These are phyloP conservation scores for Aplidium turbinatum DNA, from an alignment of 23 tunicate genomes.

Conservation along the genomic window DNA sequence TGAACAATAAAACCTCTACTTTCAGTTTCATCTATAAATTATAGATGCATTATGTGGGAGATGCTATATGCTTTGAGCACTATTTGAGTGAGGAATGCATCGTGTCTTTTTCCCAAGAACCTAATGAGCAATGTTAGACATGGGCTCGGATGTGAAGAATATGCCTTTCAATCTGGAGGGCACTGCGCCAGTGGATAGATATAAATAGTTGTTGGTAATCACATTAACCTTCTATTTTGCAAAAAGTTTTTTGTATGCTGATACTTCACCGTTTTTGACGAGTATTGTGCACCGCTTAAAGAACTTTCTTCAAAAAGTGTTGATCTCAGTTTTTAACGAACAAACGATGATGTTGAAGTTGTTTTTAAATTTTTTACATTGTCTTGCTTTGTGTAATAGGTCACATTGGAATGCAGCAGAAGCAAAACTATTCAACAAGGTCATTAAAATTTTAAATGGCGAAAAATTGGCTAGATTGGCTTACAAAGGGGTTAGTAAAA, in stretches of 20 bases:
- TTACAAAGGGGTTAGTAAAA: constrained; percentile 67
- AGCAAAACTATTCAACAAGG: constrained; percentile 48
- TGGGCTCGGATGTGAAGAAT: too few relatives aligned
- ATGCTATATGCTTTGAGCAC: background rate
- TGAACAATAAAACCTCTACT: too few relatives aligned
- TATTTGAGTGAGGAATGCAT: background rate
- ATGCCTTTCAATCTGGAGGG: too few relatives aligned
- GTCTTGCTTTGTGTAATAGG: constrained; percentile 26
- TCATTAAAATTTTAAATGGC: constrained; percentile 52
- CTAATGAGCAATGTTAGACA: too few relatives aligned
- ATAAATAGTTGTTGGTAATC: too few relatives aligned
- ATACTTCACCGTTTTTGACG: too few relatives aligned
- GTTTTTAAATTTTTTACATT: background rate
- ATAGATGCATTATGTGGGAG: background rate
- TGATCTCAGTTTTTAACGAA: background rate
- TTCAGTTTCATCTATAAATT: too few relatives aligned
- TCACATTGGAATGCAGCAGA: constrained; percentile 57
- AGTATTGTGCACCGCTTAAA: too few relatives aligned
- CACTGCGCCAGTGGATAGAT: too few relatives aligned
- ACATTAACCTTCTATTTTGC: too few relatives aligned
- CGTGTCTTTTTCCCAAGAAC: background rate
- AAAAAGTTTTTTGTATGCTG: too few relatives aligned
- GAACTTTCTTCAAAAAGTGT: too few relatives aligned
- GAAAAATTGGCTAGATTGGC: constrained; percentile 80
- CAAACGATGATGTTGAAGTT: background rate